Evolutionary conservation across 1,140 invertebrate species (phyloP).

Genomic region (Varroa destructor): DNA sequence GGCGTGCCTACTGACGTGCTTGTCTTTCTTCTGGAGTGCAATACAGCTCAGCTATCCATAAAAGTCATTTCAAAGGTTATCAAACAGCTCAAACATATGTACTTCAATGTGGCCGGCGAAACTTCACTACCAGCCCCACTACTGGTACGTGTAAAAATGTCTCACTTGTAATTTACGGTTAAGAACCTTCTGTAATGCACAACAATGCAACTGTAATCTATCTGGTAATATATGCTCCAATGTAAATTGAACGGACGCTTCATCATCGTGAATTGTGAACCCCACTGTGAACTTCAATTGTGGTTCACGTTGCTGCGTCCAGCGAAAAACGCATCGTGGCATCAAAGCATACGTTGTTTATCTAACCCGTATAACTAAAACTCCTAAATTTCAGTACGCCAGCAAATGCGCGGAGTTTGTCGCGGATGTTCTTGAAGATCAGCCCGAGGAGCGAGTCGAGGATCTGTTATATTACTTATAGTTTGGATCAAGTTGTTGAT

Average conservation of each 20-base stretch:
- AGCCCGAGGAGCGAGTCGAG: background rate
- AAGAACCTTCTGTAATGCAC: too few species aligned
- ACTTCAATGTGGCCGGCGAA: constrained; percentile 17
- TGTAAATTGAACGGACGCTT: too few species aligned
- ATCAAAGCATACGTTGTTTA: too few species aligned
- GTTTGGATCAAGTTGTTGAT: background rate
- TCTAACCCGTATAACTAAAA: too few species aligned
- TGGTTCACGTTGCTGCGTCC: too few species aligned
- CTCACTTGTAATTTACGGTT: too few species aligned
- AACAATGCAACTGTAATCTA: too few species aligned
- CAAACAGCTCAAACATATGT: constrained; percentile 15
- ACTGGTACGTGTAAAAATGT: background rate
- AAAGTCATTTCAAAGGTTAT: background rate
- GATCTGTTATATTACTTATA: constrained; percentile 7
- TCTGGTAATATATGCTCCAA: too few species aligned
- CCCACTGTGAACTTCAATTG: too few species aligned
- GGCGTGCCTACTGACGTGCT: background rate
- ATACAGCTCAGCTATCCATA: background rate
- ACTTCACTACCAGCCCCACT: constrained; percentile 1
- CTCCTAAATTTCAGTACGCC: background rate
- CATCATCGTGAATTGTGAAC: too few species aligned
- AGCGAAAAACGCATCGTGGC: too few species aligned
- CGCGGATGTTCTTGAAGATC: constrained; percentile 7
- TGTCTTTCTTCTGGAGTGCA: background rate
- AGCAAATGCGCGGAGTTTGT: constrained; percentile 9